Evolutionary conservation across 2,797 vertebrate species (phyloP).

Genomic region (Hafferia zeledoni): DNA sequence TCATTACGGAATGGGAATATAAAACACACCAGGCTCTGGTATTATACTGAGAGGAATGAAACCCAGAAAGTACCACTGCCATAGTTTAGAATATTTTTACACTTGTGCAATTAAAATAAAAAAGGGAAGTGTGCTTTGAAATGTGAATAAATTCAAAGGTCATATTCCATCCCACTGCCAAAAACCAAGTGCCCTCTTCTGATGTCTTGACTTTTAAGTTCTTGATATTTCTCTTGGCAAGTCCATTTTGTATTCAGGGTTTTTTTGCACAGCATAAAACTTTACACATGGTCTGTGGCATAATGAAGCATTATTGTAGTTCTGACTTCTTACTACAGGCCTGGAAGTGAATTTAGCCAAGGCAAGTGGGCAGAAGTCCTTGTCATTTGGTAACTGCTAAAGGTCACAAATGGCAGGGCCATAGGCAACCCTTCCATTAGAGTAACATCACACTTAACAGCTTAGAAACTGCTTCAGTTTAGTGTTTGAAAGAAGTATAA

Average conservation of each 20-base stretch:
- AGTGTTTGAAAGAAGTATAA: background rate
- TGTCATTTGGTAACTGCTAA: background rate
- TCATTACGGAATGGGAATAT: background rate
- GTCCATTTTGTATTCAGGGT: constrained; percentile 20
- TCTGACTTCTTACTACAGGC: background rate
- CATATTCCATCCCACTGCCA: background rate
- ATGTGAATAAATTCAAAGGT: constrained; percentile 48
- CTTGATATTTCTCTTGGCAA: constrained; percentile 45
- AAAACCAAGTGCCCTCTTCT: constrained; percentile 28
- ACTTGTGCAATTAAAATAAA: background rate
- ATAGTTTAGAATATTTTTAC: background rate
- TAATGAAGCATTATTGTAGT: constrained; percentile 24
- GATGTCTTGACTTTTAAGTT: constrained; percentile 39
- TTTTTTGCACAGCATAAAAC: background rate
- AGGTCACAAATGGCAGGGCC: constrained; percentile 26
- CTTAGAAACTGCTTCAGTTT: background rate
- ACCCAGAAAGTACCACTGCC: background rate
- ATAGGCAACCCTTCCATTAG: background rate
- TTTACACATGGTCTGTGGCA: background rate
- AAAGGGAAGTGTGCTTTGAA: background rate
- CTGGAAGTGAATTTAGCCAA: constrained; percentile 1
- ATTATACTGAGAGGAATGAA: background rate
- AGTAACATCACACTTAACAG: background rate
- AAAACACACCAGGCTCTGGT: background rate
- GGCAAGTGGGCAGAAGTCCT: constrained; percentile 3